Conservation (phyloP, 2,888 invertebrate species). For the Emmelina monodactyla region DNA sequence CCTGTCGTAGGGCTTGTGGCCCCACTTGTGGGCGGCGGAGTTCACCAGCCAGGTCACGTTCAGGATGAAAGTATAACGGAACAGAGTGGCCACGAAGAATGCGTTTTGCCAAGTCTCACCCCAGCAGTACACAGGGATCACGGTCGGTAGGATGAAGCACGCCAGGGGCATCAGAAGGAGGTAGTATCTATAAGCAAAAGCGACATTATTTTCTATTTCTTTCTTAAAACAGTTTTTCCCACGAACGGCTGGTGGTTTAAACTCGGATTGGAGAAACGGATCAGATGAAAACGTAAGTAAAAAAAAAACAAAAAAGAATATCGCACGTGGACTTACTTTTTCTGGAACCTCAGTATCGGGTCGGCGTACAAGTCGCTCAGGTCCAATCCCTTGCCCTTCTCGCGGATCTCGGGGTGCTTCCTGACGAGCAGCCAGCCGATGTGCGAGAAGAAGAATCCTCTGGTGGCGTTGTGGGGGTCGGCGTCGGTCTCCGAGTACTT, state of each 20-base stretch:
- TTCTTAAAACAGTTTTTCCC: too few species aligned
- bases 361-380: conserved; percentile 83
- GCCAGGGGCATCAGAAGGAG: conserved; percentile 74
- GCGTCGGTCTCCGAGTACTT: conserved; percentile 94
- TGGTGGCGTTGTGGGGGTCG: conserved; percentile 90
- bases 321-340: conserved; percentile 72
- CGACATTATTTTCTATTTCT: too few species aligned
- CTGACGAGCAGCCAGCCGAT: conserved; percentile 92
- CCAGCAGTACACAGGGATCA: conserved; percentile 80
- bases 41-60: conserved; percentile 93
- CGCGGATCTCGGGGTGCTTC: conserved; percentile 90
- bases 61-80: conserved; percentile 81
- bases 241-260: too few species aligned
- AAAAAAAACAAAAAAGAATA: too few species aligned
- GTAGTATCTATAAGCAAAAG: conserved; percentile 72
- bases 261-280: too few species aligned
- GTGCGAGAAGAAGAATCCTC: conserved; percentile 97
- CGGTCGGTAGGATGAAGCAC: conserved; percentile 81
- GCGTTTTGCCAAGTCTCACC: conserved; percentile 73
- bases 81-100: conserved; percentile 73
- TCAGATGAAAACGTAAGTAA: too few species aligned
- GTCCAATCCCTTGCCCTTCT: conserved; percentile 86
- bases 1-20: conserved; percentile 78
- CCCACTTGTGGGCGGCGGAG: conserved; percentile 86
- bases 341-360: conserved; percentile 86